Conservation (phyloP, 2,113 vertebrate genomes). For the Poeciliopsis turrubarensis region DNA sequence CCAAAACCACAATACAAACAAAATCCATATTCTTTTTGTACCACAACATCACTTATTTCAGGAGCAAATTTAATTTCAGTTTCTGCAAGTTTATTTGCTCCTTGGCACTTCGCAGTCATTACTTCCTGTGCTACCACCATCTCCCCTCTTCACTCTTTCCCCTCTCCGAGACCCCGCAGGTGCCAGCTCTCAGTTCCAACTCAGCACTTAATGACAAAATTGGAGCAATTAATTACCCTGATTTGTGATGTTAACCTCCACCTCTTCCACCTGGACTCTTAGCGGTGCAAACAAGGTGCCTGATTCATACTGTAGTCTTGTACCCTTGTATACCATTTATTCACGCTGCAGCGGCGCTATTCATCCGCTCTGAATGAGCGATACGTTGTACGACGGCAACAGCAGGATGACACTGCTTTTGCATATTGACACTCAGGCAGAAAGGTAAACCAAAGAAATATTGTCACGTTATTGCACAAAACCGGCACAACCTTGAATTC, state of each 20-base stretch:
- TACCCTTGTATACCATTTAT: conserved; percentile 15
- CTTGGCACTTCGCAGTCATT: conserved; percentile 1
- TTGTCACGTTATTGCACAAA: conserved; percentile 6
- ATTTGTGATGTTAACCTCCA: conserved; percentile 70
- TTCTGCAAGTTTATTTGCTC: conserved; percentile 15
- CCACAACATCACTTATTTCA: not conserved
- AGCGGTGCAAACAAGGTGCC: conserved; percentile 35
- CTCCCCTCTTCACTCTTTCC: not conserved
- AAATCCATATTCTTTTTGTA: conserved; percentile 2
- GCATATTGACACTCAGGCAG: not conserved
- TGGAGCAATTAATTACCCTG: conserved; percentile 65
- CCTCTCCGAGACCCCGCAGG: conserved; percentile 46
- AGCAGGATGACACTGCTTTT: conserved; percentile 5
- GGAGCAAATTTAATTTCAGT: conserved; percentile 16
- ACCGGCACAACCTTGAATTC: conserved; percentile 30
- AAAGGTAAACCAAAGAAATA: conserved; percentile 25
- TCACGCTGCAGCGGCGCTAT: conserved; percentile 4
- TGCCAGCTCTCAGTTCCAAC: conserved; percentile 47
- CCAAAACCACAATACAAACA: not conserved
- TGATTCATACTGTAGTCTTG: conserved; percentile 38
- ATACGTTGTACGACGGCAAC: not conserved
- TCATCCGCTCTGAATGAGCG: conserved; percentile 5
- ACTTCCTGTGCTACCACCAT: not conserved
- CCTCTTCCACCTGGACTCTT: conserved; percentile 65
- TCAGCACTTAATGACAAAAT: conserved; percentile 70